A percentile compares a stretch with the other conserved stretches of the same genome.
These are phyloP conservation scores for Brachionus sp. DNA, from an alignment of 1,140 invertebrate species.

Conservation along the genomic window DNA sequence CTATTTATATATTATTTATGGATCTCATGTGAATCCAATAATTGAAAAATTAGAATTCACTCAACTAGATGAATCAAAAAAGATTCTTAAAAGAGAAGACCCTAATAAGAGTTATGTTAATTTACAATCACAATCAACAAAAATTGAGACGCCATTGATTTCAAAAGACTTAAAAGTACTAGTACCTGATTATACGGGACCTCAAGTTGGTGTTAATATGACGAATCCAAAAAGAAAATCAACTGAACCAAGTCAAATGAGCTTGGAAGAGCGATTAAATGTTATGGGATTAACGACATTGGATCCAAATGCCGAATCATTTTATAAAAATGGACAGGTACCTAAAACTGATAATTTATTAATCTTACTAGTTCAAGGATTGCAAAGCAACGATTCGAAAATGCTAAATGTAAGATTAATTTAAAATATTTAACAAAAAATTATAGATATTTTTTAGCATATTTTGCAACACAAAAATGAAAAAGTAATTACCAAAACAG, in stretches of 20 bases:
- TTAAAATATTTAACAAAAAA: not conserved
- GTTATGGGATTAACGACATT: slow-evolving; percentile 50
- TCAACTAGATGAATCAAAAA: slow-evolving; percentile 47
- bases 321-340: slow-evolving; percentile 45
- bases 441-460: slow-evolving; percentile 48
- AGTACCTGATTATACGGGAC: slow-evolving; percentile 51
- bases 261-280: slow-evolving; percentile 54
- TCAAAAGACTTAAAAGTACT: slow-evolving; percentile 52
- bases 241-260: slow-evolving; percentile 49
- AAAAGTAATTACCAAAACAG: slow-evolving; percentile 53
- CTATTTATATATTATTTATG: slow-evolving; percentile 51
- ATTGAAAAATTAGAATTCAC: slow-evolving; percentile 55
- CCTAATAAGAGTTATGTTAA: slow-evolving; percentile 46
- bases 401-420: slow-evolving; percentile 53
- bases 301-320: slow-evolving; percentile 47
- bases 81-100: slow-evolving; percentile 50
- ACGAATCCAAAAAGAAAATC: slow-evolving; percentile 47
- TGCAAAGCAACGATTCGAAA: slow-evolving; percentile 54
- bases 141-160: slow-evolving; percentile 52
- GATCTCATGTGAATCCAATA: slow-evolving; percentile 52
- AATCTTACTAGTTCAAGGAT: slow-evolving; percentile 53
- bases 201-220: slow-evolving; percentile 49
- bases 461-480: slow-evolving; percentile 51
- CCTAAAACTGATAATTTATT: slow-evolving; percentile 54
- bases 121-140: slow-evolving; percentile 46